Evolutionary conservation across 2,113 vertebrate genomes (phyloP), one percentile per base, ranked within the genome.

Genomic region (Cygnus buccinator): DNA sequence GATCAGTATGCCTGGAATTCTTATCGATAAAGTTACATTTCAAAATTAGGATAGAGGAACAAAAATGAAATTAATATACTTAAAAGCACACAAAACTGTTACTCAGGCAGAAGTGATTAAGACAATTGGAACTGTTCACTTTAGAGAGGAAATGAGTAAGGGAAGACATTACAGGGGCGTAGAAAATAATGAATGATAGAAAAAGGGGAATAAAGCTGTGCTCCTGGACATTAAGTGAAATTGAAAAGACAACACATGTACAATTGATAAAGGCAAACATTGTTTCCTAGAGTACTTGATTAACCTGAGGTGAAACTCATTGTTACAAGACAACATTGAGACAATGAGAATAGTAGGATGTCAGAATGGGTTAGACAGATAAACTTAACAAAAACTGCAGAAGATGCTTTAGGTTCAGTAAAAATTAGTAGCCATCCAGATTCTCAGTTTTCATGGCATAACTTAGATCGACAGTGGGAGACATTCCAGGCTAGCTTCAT

Each of bases 261-360:
- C 90, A 89, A 80, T 26, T 62, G 59, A 86, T 44, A 77, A 54
- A 67, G 52, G 79, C 52, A 94, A 93, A 77, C 25, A 54, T 50
- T 84, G 88, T 79, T 65, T 86, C 54, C 63, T 41, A 21, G 71
- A 85, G 58, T 62, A 88, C 63, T 86, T 83, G 63, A 86, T 66
- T 86, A 93, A 93, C 50, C 67, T 13, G 19, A 88, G 65, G 88
- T 80, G 59, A 94, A 95, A 93, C 44, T 92, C 76, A 44, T 37
- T 71, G 72, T 50, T 77, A 66, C 23, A 85, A 66, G 35, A 35
- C 16, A 77, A 29, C 74, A 74, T 3, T 31, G 35, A 83, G 79
- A 62, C 44, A 31, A 33, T 3, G 4, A 86, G 67, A 88, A 73
- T 2, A 84, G 66, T 52, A 91, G 46, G 68, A 19, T 59, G 77